Conservation (phyloP, 2,113 vertebrate genomes). For the Saguinus imperator region DNA sequence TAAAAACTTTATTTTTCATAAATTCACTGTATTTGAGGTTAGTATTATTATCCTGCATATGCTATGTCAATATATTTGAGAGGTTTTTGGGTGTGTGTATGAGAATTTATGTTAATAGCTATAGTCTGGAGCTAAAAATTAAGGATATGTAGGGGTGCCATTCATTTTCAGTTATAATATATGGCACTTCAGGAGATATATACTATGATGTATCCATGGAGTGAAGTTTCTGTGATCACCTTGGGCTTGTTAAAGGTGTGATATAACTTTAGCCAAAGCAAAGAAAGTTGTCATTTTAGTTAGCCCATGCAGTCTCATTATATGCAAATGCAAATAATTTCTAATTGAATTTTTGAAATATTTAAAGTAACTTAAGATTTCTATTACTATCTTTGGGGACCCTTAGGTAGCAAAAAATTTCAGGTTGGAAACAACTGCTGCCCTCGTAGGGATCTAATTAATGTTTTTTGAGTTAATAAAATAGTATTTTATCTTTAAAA, state of each 20-base stretch:
- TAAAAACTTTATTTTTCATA: background rate
- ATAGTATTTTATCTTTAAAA: background rate
- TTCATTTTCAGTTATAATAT: background rate
- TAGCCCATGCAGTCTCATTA: background rate
- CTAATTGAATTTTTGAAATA: conserved; percentile 23
- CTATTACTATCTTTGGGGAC: background rate
- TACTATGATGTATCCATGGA: background rate
- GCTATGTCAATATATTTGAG: background rate
- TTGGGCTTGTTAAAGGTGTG: background rate
- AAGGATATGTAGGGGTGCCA: background rate
- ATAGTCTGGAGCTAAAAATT: background rate
- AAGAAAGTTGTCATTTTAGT: conserved; percentile 13
- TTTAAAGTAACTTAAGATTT: conserved; percentile 7
- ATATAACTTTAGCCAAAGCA: background rate
- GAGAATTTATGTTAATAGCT: background rate
- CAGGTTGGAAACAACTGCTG: background rate
- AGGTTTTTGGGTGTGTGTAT: background rate
- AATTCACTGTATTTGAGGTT: background rate
- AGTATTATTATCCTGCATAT: background rate
- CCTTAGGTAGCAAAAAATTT: background rate
- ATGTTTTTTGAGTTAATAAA: background rate
- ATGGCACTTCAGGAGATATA: background rate
- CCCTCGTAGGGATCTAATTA: background rate
- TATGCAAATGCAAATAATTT: background rate
- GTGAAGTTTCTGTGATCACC: background rate